Conservation (phyloP, 2,888 invertebrate species). For the Macropis europaea region DNA sequence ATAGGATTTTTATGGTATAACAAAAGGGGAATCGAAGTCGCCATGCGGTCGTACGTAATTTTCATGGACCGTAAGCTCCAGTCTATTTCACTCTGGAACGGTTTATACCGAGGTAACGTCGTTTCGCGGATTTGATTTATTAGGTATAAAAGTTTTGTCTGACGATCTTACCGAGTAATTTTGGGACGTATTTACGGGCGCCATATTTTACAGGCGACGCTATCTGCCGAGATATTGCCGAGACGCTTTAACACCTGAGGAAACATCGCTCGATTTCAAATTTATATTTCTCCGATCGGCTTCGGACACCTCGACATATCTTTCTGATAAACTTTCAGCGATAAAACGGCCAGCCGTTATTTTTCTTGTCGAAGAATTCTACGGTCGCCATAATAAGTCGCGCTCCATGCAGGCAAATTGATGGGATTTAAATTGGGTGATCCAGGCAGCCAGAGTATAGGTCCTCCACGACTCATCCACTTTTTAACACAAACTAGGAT, state of each 20-base stretch:
- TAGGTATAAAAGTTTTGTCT: neutral
- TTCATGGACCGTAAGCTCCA: conserved; percentile 24
- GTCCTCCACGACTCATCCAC: too few relatives aligned
- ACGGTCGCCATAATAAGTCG: too few relatives aligned
- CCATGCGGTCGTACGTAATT: conserved; percentile 9
- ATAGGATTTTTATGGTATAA: conserved; percentile 11
- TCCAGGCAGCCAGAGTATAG: too few relatives aligned
- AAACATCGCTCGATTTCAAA: neutral
- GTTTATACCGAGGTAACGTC: neutral
- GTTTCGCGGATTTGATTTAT: conserved; percentile 1
- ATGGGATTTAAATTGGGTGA: too few relatives aligned
- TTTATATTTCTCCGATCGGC: neutral
- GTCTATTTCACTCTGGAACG: conserved; percentile 1
- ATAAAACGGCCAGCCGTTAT: too few relatives aligned
- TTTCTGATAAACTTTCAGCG: too few relatives aligned
- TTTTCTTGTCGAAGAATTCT: too few relatives aligned
- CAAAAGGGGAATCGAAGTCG: neutral
- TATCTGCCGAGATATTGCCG: too few relatives aligned
- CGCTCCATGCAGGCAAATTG: too few relatives aligned
- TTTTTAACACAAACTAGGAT: too few relatives aligned
- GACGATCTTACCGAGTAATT: neutral
- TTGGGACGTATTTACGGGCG: neutral
- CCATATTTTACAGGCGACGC: neutral
- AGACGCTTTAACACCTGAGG: neutral
- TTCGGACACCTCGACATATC: too few relatives aligned